Percentiles rank a stretch among this genome's conserved stretches.
phyloP scores from a whole-genome alignment of 2,797 vertebrate species.

The Pantherophis alleghaniensis region DNA sequence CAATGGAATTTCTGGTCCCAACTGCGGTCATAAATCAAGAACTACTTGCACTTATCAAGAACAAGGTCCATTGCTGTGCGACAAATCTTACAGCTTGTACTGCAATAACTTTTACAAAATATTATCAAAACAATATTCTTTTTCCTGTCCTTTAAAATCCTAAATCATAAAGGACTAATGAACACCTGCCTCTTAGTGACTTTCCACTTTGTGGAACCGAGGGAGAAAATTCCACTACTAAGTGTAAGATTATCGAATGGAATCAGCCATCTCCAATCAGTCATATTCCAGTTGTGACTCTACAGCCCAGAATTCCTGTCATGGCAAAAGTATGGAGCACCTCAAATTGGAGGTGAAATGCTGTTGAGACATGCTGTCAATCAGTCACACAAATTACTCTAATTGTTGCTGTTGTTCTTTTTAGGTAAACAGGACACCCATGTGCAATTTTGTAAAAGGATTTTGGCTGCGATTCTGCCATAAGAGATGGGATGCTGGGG shows the following conservation, averaged over 20 bases:
- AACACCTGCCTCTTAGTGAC: not conserved
- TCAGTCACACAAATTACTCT: not conserved
- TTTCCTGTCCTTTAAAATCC: not conserved
- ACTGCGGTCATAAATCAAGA: not conserved
- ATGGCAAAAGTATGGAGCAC: not conserved
- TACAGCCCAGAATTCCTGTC: not conserved
- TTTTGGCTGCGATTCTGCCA: not conserved
- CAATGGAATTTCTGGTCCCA: not conserved
- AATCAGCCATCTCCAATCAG: not conserved
- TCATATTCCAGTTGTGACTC: not conserved
- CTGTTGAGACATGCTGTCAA: not conserved
- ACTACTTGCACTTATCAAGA: not conserved
- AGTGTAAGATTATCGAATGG: not conserved
- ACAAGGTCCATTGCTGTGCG: not conserved
- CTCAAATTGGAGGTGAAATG: not conserved
- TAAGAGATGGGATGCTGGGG: not conserved
- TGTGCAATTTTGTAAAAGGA: not conserved
- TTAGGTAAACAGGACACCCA: not conserved
- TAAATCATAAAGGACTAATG: not conserved
- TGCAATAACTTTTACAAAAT: no score
- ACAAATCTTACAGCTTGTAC: not conserved
- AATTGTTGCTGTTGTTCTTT: slow-evolving; percentile 6
- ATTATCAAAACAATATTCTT: not conserved
- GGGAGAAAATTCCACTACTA: not conserved
- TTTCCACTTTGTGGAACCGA: not conserved